Base-by-base conservation (phyloP, 1,140 invertebrate species). In the Drosophila azteca region DNA sequence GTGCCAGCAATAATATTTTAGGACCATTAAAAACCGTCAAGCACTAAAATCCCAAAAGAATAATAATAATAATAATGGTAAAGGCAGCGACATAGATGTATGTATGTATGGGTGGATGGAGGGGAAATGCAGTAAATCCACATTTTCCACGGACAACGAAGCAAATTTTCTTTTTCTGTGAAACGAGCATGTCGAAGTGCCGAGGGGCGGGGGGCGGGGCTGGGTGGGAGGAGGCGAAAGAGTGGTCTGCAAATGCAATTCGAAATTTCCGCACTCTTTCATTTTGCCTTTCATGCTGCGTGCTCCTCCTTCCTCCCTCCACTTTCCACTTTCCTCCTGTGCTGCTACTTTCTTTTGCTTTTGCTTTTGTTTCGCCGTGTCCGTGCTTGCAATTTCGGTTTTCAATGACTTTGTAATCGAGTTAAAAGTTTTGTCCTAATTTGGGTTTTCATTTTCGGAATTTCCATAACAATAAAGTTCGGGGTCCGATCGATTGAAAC, bases 391-490 rank as follows among this genome's bases (percentile, higher is more conserved):
- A 67, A 74, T 77, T 85, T 58, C n/a, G 51, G 65, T 53, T 85
- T 87, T 70, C 39, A 81, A 82, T 75, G 51, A 64, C 63, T 57
- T 76, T 57, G 65, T 85, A 75, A 87, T 87, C 72, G 69, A 87
- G 74, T 85, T 78, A 64, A 82, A 62, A 85, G 69, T 82, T 84
- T 66, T 78, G 66, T 62, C 82, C 68, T 87, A 75, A 87, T 71
- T 77, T 50, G 5, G 44, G 22, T 24, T 53, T 45, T 59, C 41
- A 54, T 63, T 44, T 61, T 46, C n/a, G 54, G 39, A 50, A 46
- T 53, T 74, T 65, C 24, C 31, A 46, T 59, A 70, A 60, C 24
- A 62, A 35, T 46, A 59, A 44, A 52, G 26, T 46, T 58, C 5
- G 15, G 9, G 45, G 8, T 5, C 0, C 4, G 4, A 26, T 20